These are phyloP conservation scores for Gymnocypris eckloni DNA, from an alignment of 2,797 vertebrate genomes.

Conservation along the genomic window DNA sequence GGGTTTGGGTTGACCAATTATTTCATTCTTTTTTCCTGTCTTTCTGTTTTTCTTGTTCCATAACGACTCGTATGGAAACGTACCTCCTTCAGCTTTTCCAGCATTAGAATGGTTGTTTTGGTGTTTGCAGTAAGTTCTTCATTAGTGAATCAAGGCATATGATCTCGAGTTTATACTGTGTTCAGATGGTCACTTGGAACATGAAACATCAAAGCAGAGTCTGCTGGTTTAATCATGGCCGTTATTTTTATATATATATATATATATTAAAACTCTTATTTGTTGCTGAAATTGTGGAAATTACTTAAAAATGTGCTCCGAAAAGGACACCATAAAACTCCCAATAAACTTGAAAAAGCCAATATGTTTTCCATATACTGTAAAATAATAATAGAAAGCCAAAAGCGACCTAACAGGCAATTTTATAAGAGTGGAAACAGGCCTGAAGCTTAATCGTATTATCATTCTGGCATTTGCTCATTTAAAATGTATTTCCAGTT, in stretches of 20 bases:
- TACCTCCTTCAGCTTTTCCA: slow-evolving; percentile 3
- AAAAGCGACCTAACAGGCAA: not conserved
- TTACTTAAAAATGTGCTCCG: slow-evolving; percentile 20
- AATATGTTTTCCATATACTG: slow-evolving; percentile 32
- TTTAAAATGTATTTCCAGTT: not conserved
- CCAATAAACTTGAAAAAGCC: slow-evolving; percentile 43
- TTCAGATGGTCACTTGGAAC: slow-evolving; percentile 9
- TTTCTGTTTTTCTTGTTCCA: slow-evolving; percentile 50
- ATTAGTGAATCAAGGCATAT: not conserved
- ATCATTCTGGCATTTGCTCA: not conserved
- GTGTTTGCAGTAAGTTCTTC: not conserved
- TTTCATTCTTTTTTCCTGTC: slow-evolving; percentile 38
- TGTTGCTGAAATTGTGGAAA: slow-evolving; percentile 1
- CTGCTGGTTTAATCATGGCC: slow-evolving; percentile 7
- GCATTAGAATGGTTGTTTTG: slow-evolving; percentile 8
- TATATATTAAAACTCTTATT: not conserved
- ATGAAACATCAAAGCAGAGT: not conserved
- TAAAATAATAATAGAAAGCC: not conserved
- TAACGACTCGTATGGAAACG: slow-evolving; percentile 31
- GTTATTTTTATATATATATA: not conserved
- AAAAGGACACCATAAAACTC: slow-evolving; percentile 40
- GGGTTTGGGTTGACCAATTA: slow-evolving; percentile 50
- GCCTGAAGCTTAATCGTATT: slow-evolving; percentile 6
- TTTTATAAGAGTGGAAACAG: slow-evolving; percentile 32
- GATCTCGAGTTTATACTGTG: slow-evolving; percentile 14